Evolutionary conservation across 2,888 invertebrate genomes (phyloP).

Genomic region (Trachelus tabidus): DNA sequence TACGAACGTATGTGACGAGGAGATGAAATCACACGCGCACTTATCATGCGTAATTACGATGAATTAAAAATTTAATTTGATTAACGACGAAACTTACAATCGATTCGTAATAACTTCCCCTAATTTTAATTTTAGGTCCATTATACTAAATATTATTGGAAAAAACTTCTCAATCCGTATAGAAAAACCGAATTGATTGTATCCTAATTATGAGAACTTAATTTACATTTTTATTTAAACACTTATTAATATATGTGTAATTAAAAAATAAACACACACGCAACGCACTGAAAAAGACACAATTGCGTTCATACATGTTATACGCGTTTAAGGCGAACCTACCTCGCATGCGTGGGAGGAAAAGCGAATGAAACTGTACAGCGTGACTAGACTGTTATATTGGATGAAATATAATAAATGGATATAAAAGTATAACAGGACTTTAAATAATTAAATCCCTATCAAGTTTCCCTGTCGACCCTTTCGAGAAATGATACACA

Average conservation of each 20-base stretch:
- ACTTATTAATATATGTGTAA: neutral
- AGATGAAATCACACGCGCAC: too few relatives aligned
- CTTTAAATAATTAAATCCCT: neutral
- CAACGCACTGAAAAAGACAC: too few relatives aligned
- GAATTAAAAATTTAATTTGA: too few relatives aligned
- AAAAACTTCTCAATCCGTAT: neutral
- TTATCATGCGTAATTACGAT: too few relatives aligned
- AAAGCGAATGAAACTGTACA: neutral
- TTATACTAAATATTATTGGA: neutral
- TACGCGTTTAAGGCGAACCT: constrained; percentile 1
- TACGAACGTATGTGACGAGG: too few relatives aligned
- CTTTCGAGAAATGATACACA: too few relatives aligned
- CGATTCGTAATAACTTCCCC: too few relatives aligned
- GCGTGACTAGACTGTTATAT: constrained; percentile 3
- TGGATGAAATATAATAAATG: constrained; percentile 4
- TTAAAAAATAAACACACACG: too few relatives aligned
- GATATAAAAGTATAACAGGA: neutral
- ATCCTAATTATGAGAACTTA: neutral
- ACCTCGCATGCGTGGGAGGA: neutral
- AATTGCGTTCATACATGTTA: neutral
- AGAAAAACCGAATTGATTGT: neutral
- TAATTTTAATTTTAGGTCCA: neutral
- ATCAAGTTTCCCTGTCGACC: too few relatives aligned
- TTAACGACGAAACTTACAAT: too few relatives aligned
- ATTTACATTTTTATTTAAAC: neutral